These are phyloP conservation scores for Petrocephalus microphthalmus DNA, from an alignment of 2,113 vertebrate genomes.

Conservation along the genomic window DNA sequence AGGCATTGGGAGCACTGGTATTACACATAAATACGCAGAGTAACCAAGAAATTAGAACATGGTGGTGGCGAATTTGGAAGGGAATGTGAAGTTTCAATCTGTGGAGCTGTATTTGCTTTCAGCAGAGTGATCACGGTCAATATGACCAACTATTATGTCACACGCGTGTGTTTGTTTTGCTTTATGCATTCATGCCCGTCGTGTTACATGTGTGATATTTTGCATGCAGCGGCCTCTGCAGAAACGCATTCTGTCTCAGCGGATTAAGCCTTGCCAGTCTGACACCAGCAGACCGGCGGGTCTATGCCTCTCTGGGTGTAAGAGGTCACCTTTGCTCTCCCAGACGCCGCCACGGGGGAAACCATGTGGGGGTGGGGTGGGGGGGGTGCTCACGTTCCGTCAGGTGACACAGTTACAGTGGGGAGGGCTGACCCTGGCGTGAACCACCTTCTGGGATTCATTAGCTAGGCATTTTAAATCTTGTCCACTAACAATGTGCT, in stretches of 20 bases:
- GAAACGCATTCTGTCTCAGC: constrained; percentile 33
- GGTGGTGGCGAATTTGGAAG: not conserved
- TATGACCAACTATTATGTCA: not conserved
- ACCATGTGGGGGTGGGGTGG: not conserved
- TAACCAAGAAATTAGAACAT: not conserved
- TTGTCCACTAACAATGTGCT: constrained; percentile 50
- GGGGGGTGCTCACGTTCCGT: not conserved
- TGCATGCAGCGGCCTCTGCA: not conserved
- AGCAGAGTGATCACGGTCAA: not conserved
- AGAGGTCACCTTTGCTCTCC: not conserved
- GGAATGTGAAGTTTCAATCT: not conserved
- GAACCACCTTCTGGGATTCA: constrained; percentile 46
- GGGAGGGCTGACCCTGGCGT: constrained; percentile 38
- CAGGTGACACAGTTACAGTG: constrained; percentile 27
- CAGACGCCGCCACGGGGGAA: constrained; percentile 12
- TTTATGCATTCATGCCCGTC: not conserved
- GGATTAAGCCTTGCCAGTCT: not conserved
- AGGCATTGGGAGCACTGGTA: not conserved
- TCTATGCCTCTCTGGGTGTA: not conserved
- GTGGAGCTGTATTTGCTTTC: not conserved
- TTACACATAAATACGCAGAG: not conserved
- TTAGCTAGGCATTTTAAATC: constrained; percentile 47
- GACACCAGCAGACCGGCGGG: not conserved
- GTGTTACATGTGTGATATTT: not conserved
- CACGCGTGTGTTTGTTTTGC: not conserved